Percentiles rank a stretch among this genome's conserved stretches.
Evolutionary conservation across 2,797 vertebrate genomes (phyloP).

Genomic region (Notolepis coatsorum): DNA sequence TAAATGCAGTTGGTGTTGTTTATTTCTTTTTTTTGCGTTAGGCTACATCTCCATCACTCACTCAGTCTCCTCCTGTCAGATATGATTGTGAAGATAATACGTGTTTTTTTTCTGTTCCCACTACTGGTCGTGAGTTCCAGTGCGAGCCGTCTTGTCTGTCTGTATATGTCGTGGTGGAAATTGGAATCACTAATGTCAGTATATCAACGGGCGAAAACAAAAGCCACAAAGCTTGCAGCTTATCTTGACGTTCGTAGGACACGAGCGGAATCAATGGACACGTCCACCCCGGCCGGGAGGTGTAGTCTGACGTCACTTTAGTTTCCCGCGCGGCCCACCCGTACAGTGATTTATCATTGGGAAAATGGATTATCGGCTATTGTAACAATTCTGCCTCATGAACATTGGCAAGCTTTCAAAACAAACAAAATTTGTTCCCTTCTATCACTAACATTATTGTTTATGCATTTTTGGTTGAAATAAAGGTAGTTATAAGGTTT

Average conservation of each 20-base stretch:
- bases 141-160: neutral
- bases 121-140: slow-evolving; percentile 9
- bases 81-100: slow-evolving; percentile 21
- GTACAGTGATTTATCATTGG: too few species aligned
- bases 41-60: slow-evolving; percentile 4
- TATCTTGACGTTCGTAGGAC: neutral
- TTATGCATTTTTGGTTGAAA: too few species aligned
- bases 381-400: too few species aligned
- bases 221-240: neutral
- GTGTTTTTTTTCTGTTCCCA: slow-evolving; percentile 41
- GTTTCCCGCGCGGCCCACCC: too few species aligned
- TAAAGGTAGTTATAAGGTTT: too few species aligned
- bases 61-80: neutral
- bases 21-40: neutral
- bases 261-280: neutral
- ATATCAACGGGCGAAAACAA: neutral
- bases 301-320: too few species aligned
- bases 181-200: neutral
- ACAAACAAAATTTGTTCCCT: too few species aligned
- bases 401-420: too few species aligned
- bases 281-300: slow-evolving; percentile 10
- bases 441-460: too few species aligned
- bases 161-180: neutral
- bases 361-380: too few species aligned
- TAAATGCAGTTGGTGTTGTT: too few species aligned